Evolutionary conservation across 2,888 invertebrate species (phyloP).

Genomic region (Trichopria drosophilae): DNA sequence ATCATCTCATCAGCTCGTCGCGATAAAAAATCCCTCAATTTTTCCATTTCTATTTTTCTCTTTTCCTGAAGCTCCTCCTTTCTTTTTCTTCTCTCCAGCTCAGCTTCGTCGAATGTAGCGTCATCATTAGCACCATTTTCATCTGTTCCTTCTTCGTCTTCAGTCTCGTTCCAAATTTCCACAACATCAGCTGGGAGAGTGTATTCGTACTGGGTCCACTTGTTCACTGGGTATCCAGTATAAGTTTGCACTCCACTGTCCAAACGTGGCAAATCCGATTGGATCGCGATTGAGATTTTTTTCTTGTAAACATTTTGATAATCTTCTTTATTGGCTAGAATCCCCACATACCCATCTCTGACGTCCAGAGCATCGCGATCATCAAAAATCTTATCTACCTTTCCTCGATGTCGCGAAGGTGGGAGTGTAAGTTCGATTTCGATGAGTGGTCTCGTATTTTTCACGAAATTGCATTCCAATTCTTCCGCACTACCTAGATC

Average conservation of each 20-base stretch:
- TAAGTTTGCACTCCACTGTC: constrained; percentile 49
- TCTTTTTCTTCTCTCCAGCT: constrained; percentile 18
- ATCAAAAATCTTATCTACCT: constrained; percentile 54
- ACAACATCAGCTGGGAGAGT: constrained; percentile 26
- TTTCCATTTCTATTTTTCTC: constrained; percentile 15
- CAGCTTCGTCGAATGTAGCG: constrained; percentile 13
- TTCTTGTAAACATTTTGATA: constrained; percentile 61
- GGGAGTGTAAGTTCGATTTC: constrained; percentile 63
- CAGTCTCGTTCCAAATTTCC: constrained; percentile 19
- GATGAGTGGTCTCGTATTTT: constrained; percentile 63
- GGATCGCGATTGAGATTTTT: constrained; percentile 64
- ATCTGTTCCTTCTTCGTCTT: constrained; percentile 8
- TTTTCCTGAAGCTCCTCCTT: constrained; percentile 30
- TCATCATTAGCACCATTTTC: constrained; percentile 15
- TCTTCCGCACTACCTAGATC: constrained; percentile 69
- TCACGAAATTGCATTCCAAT: constrained; percentile 61
- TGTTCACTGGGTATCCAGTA: constrained; percentile 50
- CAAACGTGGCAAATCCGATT: constrained; percentile 61
- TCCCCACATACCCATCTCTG: constrained; percentile 70
- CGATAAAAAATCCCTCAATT: constrained; percentile 39
- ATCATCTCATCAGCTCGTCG: constrained; percentile 36
- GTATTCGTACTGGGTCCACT: constrained; percentile 52
- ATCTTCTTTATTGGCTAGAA: constrained; percentile 60
- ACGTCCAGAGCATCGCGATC: constrained; percentile 62
- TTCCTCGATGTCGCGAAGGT: constrained; percentile 9